Conservation (phyloP, 1,140 invertebrate species). For the Pseudomyrmex dendroicus region DNA sequence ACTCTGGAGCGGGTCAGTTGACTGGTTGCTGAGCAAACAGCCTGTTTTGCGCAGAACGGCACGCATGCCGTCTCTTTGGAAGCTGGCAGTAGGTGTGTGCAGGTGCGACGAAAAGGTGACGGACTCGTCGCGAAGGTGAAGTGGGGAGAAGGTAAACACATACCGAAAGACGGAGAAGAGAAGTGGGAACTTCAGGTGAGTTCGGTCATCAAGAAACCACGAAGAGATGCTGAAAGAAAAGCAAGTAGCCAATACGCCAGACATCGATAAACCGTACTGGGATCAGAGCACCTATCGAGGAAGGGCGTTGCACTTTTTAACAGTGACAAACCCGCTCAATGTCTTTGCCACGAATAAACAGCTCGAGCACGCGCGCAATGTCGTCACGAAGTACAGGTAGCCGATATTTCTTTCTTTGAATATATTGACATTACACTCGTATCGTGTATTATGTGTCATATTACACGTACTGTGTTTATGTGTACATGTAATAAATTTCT, state of each 20-base stretch:
- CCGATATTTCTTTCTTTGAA: not conserved
- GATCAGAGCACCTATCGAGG: constrained; percentile 95
- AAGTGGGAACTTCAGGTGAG: not conserved
- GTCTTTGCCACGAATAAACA: constrained; percentile 88
- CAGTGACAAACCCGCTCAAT: constrained; percentile 96
- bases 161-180: constrained; percentile 1
- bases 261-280: constrained; percentile 94
- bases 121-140: not conserved
- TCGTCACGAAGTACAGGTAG: constrained; percentile 91
- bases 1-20: constrained; percentile 53
- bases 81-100: constrained; percentile 1
- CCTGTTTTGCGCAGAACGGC: not conserved
- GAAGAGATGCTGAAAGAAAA: constrained; percentile 10
- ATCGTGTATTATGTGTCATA: not conserved
- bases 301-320: constrained; percentile 95
- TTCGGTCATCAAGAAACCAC: not conserved
- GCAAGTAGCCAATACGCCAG: constrained; percentile 62
- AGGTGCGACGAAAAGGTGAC: constrained; percentile 12
- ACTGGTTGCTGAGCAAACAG: constrained; percentile 18
- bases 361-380: constrained; percentile 91
- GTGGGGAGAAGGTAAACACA: not conserved
- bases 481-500: no score
- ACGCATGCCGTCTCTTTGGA: constrained; percentile 34
- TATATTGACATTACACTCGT: no score
- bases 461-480: not conserved